Evolutionary conservation across 2,113 vertebrate species (phyloP), one percentile per base, ranked within the genome.

Genomic region (Phrynocephalus versicolor): DNA sequence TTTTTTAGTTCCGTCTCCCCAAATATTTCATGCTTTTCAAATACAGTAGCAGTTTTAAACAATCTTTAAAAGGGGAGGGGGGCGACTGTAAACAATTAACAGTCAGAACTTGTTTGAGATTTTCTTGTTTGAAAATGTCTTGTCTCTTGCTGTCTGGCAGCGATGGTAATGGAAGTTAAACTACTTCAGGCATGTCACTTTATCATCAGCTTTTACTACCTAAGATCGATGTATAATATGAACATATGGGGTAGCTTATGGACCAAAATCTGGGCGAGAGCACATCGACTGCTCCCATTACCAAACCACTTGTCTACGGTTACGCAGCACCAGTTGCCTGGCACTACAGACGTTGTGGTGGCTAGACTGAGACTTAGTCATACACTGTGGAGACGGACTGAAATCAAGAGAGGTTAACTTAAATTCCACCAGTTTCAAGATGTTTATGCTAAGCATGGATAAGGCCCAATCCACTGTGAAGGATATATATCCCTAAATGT

Each of bases 1-100:
- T 0, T 19, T 82, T 60, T 81, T 27, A 27, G 76, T 33, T 51
- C 10, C 45, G 5, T 10, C 10, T 5, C 45, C 45, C 45, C 30
- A 73, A 71, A 79, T 25, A 70, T 60, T 85, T 55, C 57, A 65
- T 74, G 67, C 37, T 80, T 74, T 85, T 85, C 21, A 81, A 65
- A 41, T 39, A 72, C 39, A 74, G 57, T 55, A 64, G 64, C 55
- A 18, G 30, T 51, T 85, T 76, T 51, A 35, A 55, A 86, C n/a
- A 67, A 23, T 12, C 12, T 12, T 41, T 84, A 85, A 73, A 74
- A 0, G 70, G 76, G 83, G 14, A 1, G 1, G 35, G 74, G 27
- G 1, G 85, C 90, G 45, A 9, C 23, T 41, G 58, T n/a, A 35
- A 71, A 6, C 57, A 41, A 6, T 30, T 39, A 85, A 79, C 10